Evolutionary conservation across 2,888 invertebrate species (phyloP).

Genomic region (Drosophila borborema): DNA sequence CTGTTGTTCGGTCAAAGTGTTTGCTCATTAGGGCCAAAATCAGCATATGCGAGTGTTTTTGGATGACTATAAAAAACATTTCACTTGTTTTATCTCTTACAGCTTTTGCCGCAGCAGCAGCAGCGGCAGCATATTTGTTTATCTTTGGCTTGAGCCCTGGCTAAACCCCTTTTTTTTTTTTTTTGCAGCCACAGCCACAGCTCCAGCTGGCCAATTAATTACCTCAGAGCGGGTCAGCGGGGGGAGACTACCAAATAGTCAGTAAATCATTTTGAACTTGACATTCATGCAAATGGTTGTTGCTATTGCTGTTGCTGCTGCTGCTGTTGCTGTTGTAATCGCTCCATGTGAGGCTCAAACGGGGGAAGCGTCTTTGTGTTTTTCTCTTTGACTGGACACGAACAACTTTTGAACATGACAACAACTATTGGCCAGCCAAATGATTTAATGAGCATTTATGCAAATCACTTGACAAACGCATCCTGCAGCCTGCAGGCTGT

Average conservation of each 20-base stretch:
- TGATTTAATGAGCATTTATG: constrained; percentile 78
- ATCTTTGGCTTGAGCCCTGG: constrained; percentile 13
- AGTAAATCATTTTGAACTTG: constrained; percentile 77
- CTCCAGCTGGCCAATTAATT: constrained; percentile 71
- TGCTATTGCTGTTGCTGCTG: constrained; percentile 16
- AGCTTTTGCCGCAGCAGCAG: not conserved
- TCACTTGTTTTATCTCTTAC: constrained; percentile 25
- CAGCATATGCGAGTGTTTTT: constrained; percentile 34
- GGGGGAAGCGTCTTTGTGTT: constrained; percentile 12
- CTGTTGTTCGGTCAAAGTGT: constrained; percentile 24
- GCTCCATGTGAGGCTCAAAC: constrained; percentile 59
- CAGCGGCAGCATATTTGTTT: constrained; percentile 20
- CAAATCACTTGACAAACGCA: constrained; percentile 54
- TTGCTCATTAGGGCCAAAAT: constrained; percentile 60
- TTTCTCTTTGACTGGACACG: constrained; percentile 43
- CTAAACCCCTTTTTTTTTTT: constrained; percentile 17
- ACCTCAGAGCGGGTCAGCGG: constrained; percentile 24
- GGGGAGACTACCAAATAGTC: constrained; percentile 44
- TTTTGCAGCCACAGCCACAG: constrained; percentile 12
- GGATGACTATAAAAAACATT: constrained; percentile 16
- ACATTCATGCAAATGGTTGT: constrained; percentile 64
- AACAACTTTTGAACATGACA: constrained; percentile 45
- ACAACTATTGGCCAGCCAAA: constrained; percentile 49
- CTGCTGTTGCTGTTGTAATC: constrained; percentile 47
- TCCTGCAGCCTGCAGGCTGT: constrained; percentile 31